Percentiles rank a stretch among this genome's conserved stretches.
These are phyloP conservation scores for Heliconius melpomene DNA, from an alignment of 1,140 invertebrate species.

Conservation along the genomic window DNA sequence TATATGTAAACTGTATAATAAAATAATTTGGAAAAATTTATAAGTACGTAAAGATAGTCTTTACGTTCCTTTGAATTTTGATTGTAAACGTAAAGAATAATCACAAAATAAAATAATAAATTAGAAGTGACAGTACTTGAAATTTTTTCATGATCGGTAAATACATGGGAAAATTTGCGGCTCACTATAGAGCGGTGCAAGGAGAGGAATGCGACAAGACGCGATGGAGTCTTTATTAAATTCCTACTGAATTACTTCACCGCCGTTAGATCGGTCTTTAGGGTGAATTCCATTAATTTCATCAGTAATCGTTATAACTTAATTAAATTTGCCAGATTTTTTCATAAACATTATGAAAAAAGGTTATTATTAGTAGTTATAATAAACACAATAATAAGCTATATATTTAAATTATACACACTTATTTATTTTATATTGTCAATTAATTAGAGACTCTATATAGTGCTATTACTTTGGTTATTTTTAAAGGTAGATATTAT, in stretches of 20 bases:
- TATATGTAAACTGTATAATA: too few species aligned
- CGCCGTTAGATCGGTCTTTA: conserved; percentile 11
- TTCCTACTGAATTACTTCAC: conserved; percentile 52
- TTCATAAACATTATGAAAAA: neutral
- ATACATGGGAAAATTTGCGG: conserved; percentile 48
- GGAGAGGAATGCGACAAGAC: conserved; percentile 44
- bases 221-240: conserved; percentile 57
- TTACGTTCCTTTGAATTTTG: too few species aligned
- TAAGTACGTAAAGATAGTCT: too few species aligned
- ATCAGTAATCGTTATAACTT: neutral
- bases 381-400: too few species aligned
- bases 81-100: neutral
- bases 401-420: too few species aligned
- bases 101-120: neutral
- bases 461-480: too few species aligned
- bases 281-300: conserved; percentile 21
- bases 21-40: too few species aligned
- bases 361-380: neutral
- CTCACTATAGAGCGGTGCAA: conserved; percentile 24
- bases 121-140: neutral
- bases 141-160: conserved; percentile 13
- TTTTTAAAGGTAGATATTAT: too few species aligned
- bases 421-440: too few species aligned
- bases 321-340: neutral
- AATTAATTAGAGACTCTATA: too few species aligned